Conservation (phyloP, 2,888 invertebrate genomes). For the Seira musarum region DNA sequence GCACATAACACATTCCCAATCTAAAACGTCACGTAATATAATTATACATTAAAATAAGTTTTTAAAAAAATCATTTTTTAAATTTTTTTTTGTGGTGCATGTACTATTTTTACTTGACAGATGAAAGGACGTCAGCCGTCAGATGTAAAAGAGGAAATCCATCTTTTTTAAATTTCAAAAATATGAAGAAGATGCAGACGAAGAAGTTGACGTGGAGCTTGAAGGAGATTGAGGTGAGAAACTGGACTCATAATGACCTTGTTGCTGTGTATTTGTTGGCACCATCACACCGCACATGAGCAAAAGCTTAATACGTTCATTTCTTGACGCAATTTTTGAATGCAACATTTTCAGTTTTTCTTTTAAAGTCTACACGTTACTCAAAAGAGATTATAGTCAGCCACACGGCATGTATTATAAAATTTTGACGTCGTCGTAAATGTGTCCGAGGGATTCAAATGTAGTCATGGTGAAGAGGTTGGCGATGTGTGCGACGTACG, state of each 20-base stretch:
- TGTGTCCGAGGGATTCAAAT: constrained; percentile 3
- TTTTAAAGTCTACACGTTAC: constrained; percentile 64
- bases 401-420: no score
- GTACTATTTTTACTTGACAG: no score
- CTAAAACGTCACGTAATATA: not conserved
- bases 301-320: constrained; percentile 90
- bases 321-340: constrained; percentile 89
- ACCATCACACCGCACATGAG: constrained; percentile 87
- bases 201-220: constrained; percentile 34
- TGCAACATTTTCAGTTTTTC: constrained; percentile 80
- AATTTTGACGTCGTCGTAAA: no score
- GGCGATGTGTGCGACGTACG: constrained; percentile 14
- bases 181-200: constrained; percentile 36
- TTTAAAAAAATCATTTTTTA: not conserved
- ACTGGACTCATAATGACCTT: constrained; percentile 41
- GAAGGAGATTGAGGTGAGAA: constrained; percentile 41
- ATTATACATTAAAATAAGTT: not conserved
- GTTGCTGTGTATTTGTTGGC: constrained; percentile 38
- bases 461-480: not conserved
- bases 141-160: no score
- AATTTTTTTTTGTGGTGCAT: no score
- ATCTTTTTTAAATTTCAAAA: no score
- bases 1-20: not conserved
- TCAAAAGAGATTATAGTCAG: not conserved
- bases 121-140: constrained; percentile 29